Conservation (phyloP, 2,797 vertebrate genomes). For the Halcyon leucocephala region DNA sequence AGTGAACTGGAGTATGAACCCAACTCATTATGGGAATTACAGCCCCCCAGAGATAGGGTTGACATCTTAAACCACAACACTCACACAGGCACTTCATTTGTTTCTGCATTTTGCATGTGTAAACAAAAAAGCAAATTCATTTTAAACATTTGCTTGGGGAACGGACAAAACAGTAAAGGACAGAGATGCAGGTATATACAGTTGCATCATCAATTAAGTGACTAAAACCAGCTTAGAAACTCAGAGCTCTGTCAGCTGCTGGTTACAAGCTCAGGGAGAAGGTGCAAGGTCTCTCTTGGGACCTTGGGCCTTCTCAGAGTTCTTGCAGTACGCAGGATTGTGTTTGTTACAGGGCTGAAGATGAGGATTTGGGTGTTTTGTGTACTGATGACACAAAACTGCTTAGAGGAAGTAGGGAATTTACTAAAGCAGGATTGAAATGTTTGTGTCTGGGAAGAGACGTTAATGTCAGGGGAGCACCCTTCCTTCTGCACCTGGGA, state of each 20-base stretch:
- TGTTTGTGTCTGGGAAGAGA: background rate
- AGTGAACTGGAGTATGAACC: background rate
- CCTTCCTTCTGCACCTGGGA: accelerated
- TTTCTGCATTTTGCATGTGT: background rate
- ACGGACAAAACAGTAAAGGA: background rate
- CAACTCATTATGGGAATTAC: background rate
- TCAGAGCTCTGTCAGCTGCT: background rate
- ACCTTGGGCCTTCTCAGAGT: background rate
- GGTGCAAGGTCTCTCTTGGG: background rate
- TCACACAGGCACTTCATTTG: background rate
- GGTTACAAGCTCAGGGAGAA: background rate
- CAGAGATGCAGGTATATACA: background rate
- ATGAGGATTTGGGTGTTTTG: background rate
- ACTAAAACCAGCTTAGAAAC: background rate
- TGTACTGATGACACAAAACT: background rate
- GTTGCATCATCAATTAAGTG: background rate
- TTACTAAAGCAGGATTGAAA: background rate
- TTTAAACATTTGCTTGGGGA: background rate
- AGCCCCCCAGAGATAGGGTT: background rate
- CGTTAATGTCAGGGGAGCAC: accelerated
- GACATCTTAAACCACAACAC: background rate
- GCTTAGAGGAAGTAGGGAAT: background rate
- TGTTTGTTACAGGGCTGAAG: background rate
- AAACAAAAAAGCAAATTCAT: background rate
- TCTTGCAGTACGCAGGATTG: background rate